Conservation (phyloP, 2,113 vertebrate species). For the Marmota monax region DNA sequence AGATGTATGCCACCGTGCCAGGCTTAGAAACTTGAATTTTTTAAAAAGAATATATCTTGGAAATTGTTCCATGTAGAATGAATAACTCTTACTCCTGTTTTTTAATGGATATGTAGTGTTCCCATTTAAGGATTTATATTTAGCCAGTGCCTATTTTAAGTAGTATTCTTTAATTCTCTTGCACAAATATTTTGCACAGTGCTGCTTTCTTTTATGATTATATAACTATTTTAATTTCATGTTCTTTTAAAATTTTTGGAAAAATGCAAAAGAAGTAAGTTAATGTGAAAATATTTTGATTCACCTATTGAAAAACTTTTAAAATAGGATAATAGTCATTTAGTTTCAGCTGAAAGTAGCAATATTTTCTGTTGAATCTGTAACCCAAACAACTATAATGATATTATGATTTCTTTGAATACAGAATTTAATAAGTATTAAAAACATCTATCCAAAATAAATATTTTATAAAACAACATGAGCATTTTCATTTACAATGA, state of each 20-base stretch:
- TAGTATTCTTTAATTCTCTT: background rate
- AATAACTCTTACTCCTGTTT: background rate
- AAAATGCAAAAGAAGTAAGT: background rate
- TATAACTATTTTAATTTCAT: background rate
- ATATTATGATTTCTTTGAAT: background rate
- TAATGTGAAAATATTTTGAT: slow-evolving; percentile 14
- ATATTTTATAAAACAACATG: background rate
- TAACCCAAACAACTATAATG: background rate
- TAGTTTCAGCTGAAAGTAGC: background rate
- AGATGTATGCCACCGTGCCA: too few species aligned
- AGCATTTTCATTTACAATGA: background rate
- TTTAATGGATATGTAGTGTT: background rate
- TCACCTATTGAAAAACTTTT: background rate
- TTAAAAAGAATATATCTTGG: background rate
- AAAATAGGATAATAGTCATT: background rate
- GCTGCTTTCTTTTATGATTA: background rate
- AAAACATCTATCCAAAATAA: slow-evolving; percentile 25
- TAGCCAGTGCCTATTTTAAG: background rate
- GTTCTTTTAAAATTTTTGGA: background rate
- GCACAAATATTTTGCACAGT: background rate
- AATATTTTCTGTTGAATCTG: background rate
- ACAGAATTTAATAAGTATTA: slow-evolving; percentile 6
- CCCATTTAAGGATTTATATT: background rate
- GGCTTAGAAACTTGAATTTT: background rate
- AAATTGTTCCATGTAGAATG: background rate